Conservation (phyloP, 2,888 invertebrate species). For the Litoditis marina region DNA sequence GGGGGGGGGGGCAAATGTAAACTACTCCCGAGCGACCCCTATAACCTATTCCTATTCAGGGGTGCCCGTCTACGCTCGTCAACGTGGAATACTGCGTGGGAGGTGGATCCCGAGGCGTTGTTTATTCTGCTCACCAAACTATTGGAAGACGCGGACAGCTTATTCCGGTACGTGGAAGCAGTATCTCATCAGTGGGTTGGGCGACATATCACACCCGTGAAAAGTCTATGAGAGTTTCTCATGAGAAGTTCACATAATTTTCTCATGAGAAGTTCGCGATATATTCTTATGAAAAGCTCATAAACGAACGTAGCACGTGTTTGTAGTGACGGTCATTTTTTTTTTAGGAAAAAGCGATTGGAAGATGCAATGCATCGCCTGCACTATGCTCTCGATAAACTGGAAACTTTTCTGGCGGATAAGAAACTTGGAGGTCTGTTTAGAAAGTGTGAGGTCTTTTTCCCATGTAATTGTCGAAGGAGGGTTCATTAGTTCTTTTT, state of each 20-base stretch:
- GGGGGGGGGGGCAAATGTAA: too few relatives aligned
- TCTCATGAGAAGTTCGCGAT: neutral
- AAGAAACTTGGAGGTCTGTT: too few relatives aligned
- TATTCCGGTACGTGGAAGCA: conserved; percentile 6
- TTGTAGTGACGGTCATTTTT: neutral
- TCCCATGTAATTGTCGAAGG: too few relatives aligned
- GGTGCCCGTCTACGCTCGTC: conserved; percentile 17
- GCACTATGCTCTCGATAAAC: conserved; percentile 16
- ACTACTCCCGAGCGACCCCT: too few relatives aligned
- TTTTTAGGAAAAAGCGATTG: conserved; percentile 13
- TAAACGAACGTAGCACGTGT: too few relatives aligned
- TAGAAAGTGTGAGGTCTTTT: too few relatives aligned
- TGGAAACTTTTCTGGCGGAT: conserved; percentile 7
- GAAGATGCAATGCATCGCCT: conserved; percentile 22
- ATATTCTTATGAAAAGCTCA: too few relatives aligned
- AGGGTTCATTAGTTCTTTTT: too few relatives aligned
- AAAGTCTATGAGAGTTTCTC: too few relatives aligned
- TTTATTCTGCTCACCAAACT: conserved; percentile 16
- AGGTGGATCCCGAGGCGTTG: conserved; percentile 6
- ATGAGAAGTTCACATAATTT: neutral
- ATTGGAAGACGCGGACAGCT: conserved; percentile 17
- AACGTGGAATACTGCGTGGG: conserved; percentile 14
- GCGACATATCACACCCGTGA: too few relatives aligned
- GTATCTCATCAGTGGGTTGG: too few relatives aligned
- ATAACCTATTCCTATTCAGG: conserved; percentile 1